These are phyloP conservation scores for Samia ricini DNA, from an alignment of 1,140 invertebrate species.

Conservation along the genomic window DNA sequence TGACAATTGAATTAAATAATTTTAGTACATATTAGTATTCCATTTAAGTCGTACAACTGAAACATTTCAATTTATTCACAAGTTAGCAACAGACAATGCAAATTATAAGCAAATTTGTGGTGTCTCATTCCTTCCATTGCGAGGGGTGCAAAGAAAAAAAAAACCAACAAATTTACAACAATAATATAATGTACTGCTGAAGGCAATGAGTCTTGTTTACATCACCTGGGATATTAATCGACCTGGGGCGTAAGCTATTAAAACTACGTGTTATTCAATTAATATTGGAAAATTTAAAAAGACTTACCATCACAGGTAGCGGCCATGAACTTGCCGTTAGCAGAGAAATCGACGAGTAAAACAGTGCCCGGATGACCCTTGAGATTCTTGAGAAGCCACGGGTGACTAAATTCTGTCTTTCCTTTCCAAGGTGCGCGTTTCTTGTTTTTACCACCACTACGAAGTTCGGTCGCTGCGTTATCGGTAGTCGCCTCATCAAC, in stretches of 20 bases:
- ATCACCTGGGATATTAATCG: not conserved
- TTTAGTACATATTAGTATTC: not conserved
- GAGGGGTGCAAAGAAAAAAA: no score
- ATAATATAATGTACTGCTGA: not conserved
- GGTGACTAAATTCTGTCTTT: constrained; percentile 78
- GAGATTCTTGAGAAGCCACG: constrained; percentile 86
- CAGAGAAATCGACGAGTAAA: constrained; percentile 87
- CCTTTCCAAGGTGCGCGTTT: constrained; percentile 60
- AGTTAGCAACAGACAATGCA: not conserved
- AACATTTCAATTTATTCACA: not conserved
- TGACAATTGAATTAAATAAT: constrained; percentile 1
- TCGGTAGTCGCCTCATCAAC: constrained; percentile 35
- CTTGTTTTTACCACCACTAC: constrained; percentile 48
- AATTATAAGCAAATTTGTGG: not conserved
- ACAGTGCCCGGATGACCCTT: constrained; percentile 89
- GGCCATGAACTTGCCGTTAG: constrained; percentile 90
- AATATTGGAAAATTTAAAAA: constrained; percentile 1
- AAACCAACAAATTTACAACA: no score
- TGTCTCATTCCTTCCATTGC: not conserved
- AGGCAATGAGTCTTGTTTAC: not conserved
- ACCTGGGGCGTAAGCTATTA: not conserved
- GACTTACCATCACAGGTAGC: constrained; percentile 89
- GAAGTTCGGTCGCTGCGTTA: constrained; percentile 34
- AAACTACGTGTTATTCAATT: not conserved
- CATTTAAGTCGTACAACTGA: no score